Evolutionary conservation across 2,888 invertebrate species (phyloP).

Genomic region (Apamea crenata): DNA sequence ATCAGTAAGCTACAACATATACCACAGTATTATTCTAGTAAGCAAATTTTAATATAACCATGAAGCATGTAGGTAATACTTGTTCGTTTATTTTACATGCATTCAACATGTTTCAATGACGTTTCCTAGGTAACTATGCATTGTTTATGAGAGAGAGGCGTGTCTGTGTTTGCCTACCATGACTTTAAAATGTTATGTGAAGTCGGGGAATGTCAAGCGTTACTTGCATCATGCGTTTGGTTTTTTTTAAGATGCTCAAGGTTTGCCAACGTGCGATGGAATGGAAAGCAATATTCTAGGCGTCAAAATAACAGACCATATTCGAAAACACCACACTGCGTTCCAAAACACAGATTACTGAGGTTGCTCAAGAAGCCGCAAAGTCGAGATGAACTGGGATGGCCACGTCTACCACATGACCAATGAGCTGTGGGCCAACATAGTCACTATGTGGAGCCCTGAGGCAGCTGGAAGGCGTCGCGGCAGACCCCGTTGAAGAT

Average conservation of each 20-base stretch:
- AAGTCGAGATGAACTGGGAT: not conserved
- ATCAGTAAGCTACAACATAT: conserved; percentile 18
- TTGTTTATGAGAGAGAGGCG: conserved; percentile 32
- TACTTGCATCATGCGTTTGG: not conserved
- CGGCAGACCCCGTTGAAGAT: not conserved
- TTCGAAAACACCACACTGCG: not conserved
- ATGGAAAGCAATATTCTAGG: not conserved
- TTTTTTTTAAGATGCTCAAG: not conserved
- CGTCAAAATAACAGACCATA: not conserved
- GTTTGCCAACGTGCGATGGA: not conserved
- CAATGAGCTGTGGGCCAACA: not conserved
- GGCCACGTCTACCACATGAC: not conserved
- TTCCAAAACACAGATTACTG: no score
- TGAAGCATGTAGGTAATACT: conserved; percentile 37
- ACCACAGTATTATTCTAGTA: conserved; percentile 3
- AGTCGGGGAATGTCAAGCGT: not conserved
- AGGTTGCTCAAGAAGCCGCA: no score
- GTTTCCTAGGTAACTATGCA: conserved; percentile 10
- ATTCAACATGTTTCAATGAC: conserved; percentile 13
- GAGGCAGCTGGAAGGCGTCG: no score
- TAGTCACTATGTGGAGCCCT: not conserved
- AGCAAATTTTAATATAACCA: conserved; percentile 29
- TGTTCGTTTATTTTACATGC: conserved; percentile 28
- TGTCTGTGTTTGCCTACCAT: conserved; percentile 6
- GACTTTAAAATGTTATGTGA: conserved; percentile 27